phyloP scores from a whole-genome alignment of 2,113 vertebrate genomes.

The Dromiciops gliroides region DNA sequence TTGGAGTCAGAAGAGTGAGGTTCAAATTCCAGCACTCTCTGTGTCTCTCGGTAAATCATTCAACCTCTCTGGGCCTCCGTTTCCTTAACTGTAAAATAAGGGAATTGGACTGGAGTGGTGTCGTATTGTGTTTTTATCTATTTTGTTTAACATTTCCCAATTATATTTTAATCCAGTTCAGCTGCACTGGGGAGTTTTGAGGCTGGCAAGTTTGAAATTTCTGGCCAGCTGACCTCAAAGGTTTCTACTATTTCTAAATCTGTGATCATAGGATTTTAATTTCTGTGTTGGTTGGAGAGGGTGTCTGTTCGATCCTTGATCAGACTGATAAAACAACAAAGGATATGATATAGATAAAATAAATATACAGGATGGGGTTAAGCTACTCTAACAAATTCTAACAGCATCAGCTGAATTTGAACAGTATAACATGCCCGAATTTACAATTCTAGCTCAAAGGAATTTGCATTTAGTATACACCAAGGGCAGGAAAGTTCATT shows the following conservation, averaged over 20 bases:
- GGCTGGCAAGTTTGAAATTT: not conserved
- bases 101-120: not conserved
- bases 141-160: not conserved
- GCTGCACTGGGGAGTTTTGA: not conserved
- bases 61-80: not conserved
- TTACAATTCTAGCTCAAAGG: conserved; percentile 3
- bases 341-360: not conserved
- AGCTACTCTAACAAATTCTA: conserved; percentile 9
- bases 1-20: not conserved
- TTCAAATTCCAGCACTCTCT: not conserved
- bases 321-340: not conserved
- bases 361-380: conserved; percentile 51
- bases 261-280: not conserved
- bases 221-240: not conserved
- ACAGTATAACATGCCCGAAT: conserved; percentile 40
- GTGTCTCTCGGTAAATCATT: not conserved
- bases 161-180: not conserved
- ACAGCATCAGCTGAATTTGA: conserved; percentile 22
- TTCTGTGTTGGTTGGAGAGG: not conserved
- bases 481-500: conserved; percentile 35
- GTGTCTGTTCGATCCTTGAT: not conserved
- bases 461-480: conserved; percentile 1
- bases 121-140: not conserved
- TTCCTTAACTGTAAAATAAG: not conserved
- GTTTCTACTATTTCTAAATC: not conserved